Base-by-base conservation (phyloP, 2,797 vertebrate genomes). In the Cryptoprocta ferox region DNA sequence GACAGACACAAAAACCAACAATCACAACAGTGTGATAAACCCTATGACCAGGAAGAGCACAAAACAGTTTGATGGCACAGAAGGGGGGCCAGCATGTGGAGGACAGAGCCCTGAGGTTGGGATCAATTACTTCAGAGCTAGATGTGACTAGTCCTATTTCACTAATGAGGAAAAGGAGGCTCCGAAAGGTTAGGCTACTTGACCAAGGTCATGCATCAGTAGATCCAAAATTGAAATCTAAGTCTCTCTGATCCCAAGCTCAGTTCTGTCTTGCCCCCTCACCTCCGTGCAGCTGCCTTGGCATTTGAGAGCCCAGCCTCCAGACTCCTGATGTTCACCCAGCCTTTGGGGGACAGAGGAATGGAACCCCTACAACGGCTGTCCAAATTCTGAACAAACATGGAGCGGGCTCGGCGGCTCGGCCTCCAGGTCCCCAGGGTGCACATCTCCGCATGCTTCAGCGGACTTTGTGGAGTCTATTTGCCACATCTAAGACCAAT, bases 401-500 rank as follows among this genome's bases (percentile, higher is more conserved):
- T 80, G 87, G 61, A 95, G 65, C 28, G 0, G 97, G 48, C 81
- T 70, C 87, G 50, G 97, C 61, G 70, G 82, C 30, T 59, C 3
- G 94, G 95, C 81, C 95, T 79, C 76, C 95, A 68, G 53, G 83
- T 97, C 84, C 97, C 97, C 75, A 56, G 88, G 2, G 97, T 61
- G 93, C 89, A 70, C 92, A 68, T 94, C 98, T 98, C 93, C 93
- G 98, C 98, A 97, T 95, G 98, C 98, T 98, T 98, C 98, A 95
- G 95, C 45, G 59, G 98, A 98, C 98, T 98, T 98, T 97, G 98
- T 84, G 91, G 98, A 98, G 98, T 98, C 98, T 98, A 98, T 99
- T 99, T 99, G 98, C 98, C 98, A 98, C 98, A 98, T 98, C 98
- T 98, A 98, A 99, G 98, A 98, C 98, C 98, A 98, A 99, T 99